Evolutionary conservation across 2,888 invertebrate species (phyloP).

Genomic region (Hesperia comma): DNA sequence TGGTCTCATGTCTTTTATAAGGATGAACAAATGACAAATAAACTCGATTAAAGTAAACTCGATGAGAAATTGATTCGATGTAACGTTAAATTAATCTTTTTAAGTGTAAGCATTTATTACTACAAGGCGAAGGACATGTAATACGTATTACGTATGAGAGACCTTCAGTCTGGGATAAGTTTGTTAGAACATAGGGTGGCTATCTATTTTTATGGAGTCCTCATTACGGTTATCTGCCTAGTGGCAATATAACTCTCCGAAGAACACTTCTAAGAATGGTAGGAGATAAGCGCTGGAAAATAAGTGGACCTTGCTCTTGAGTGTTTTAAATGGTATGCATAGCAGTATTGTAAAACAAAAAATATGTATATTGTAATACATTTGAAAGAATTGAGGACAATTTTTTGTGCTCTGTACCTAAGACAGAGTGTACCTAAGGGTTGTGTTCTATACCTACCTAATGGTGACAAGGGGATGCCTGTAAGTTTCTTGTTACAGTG

Average conservation of each 20-base stretch:
- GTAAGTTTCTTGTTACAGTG: no score
- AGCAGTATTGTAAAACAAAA: background rate
- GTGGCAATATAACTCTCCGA: constrained; percentile 24
- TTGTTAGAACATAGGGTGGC: constrained; percentile 22
- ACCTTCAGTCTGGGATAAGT: constrained; percentile 16
- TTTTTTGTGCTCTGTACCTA: no score
- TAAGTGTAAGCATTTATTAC: no score
- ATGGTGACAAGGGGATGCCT: no score
- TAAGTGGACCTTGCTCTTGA: constrained; percentile 16
- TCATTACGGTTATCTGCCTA: constrained; percentile 28
- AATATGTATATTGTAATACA: background rate
- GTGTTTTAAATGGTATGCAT: constrained; percentile 11
- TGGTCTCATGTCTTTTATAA: no score
- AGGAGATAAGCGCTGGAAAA: constrained; percentile 27
- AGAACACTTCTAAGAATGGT: constrained; percentile 27
- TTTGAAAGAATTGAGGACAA: background rate
- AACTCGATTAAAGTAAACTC: no score
- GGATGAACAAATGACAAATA: no score
- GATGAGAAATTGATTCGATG: no score
- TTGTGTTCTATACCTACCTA: no score
- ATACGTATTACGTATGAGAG: background rate
- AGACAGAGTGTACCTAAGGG: no score
- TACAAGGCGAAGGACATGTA: no score
- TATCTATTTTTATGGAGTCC: constrained; percentile 26
- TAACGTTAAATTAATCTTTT: no score